Evolutionary conservation across 2,888 invertebrate species (phyloP), one percentile per base, ranked within the genome.

Genomic region (Nipponacmea schrenckii): DNA sequence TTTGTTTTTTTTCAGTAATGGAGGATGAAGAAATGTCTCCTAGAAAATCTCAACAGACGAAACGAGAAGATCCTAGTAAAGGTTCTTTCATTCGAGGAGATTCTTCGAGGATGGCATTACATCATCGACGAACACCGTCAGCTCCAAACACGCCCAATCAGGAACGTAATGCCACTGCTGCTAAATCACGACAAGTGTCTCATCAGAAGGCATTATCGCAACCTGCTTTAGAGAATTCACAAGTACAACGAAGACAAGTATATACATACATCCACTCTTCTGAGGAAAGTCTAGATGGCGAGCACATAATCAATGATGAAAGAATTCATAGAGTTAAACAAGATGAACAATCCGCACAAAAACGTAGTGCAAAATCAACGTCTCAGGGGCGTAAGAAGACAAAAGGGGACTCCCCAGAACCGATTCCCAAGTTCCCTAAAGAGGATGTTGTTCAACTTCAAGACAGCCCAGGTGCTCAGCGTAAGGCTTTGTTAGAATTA

Each of bases 11-110:
- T 77, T 64, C 76, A 76, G 77, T 74, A 62, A 75, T 77, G 17
- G 46, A 66, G 10, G 73, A 71, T 7, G 50, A 63, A 56, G 62
- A 31, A 63, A 70, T 67, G 77, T 73, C 12, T 71, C 68, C 48
- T 75, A 75, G 26, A 74, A 68, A 4, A 62, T 76, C 20, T 66
- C 73, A 17, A 75, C 75, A 63, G 66, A 72, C 27, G 74, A 77
- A 50, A 76, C 70, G 48, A 45, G 68, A 45, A 62, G 67, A 67
- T n/a, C 71, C 78, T 7, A 71, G 74, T 27, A 77, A 79, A 70
- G 81, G 80, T 63, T 81, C 83, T 2, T 85, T 85, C 75, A 73
- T 83, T 8, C 75, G 85, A 26, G 81, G 80, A 26, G 85, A 85
- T 62, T 79, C 80, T 17, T 81, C 82, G 64, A 72, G 85, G n/a